Percentiles rank a stretch among this genome's conserved stretches.
Evolutionary conservation across 2,797 vertebrate species (phyloP).

Genomic region (Leuciscus waleckii): DNA sequence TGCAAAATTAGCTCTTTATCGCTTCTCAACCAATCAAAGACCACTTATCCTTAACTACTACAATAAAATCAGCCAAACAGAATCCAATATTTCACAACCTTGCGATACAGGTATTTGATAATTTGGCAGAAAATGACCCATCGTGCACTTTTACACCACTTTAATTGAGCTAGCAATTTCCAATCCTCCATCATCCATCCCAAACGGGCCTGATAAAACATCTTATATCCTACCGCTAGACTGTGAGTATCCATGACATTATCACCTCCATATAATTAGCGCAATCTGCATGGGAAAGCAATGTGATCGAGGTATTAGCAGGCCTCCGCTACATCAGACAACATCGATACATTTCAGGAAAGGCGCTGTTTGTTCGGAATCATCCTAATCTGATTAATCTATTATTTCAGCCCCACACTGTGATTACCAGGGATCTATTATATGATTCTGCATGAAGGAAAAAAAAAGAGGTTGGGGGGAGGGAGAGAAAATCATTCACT

Average conservation of each 20-base stretch:
- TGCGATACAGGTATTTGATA: conserved; percentile 27
- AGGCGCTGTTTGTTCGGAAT: conserved; percentile 71
- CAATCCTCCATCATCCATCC: conserved; percentile 38
- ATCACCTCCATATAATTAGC: conserved; percentile 78
- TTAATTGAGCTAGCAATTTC: conserved; percentile 37
- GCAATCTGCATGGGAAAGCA: conserved; percentile 58
- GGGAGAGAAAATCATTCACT: conserved; percentile 22
- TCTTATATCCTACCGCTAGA: conserved; percentile 39
- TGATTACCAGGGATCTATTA: conserved; percentile 48
- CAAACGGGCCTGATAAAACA: conserved; percentile 21
- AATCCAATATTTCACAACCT: conserved; percentile 27
- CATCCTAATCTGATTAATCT: conserved; percentile 81
- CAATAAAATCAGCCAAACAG: conserved; percentile 23
- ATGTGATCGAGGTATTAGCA: conserved; percentile 75
- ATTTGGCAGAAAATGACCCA: conserved; percentile 25
- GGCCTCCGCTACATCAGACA: conserved; percentile 70
- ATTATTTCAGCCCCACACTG: conserved; percentile 77
- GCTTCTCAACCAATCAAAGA: conserved; percentile 25
- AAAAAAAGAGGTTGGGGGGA: neutral
- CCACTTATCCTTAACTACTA: conserved; percentile 30
- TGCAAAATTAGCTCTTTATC: conserved; percentile 35
- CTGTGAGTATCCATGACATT: conserved; percentile 67
- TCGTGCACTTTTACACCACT: neutral
- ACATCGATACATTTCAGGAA: conserved; percentile 75
- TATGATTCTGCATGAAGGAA: conserved; percentile 18